Base-by-base conservation (phyloP, 2,888 invertebrate species). In the Orthosia gracilis region DNA sequence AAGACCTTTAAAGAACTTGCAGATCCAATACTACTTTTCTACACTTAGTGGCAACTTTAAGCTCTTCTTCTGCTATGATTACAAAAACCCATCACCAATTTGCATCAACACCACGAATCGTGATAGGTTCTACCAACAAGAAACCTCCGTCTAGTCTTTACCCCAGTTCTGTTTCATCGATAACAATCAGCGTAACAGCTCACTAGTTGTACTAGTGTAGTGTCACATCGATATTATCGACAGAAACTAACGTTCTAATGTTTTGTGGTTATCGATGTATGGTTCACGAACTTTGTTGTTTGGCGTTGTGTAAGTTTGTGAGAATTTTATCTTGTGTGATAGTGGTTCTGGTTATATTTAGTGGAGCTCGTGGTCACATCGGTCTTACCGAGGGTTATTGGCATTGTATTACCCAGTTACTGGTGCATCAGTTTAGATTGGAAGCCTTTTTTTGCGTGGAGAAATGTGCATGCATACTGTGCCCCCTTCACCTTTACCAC, bases 131-230 rank as follows among this genome's bases (percentile, higher is more conserved):
- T n/a, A 49, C 26, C 15, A 61, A 65, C 55, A 49, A 80, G 61
- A 65, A 57, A 54, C 55, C 31, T 45, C 26, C 62, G 49, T 62
- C 13, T 54, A 54, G 52, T 62, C 13, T 69, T 69, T 62, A 58
- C n/a, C 69, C 80, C 49, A 75, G 54, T 62, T 75, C 58, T 74
- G 50, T 55, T 64, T 63, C 3, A 66, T 65, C 26, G 80, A 78
- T 68, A 61, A 67, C 21, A 70, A 80, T 81, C 79, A 59, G 49
- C 18, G 17, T 23, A 45, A 52, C 73, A 70, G 73, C 65, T 69
- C 70, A 70, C 59, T 76, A 78, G 72, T 73, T 73, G 55, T 26
- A 59, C 45, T 73, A 76, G 78, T 73, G 73, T 79, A 23, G 70
- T 71, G 82, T 57, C 59, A 66, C 45, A 18, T 63, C 50, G 63